Conservation (phyloP, 2,113 vertebrate genomes). For the Casuarius casuarius region DNA sequence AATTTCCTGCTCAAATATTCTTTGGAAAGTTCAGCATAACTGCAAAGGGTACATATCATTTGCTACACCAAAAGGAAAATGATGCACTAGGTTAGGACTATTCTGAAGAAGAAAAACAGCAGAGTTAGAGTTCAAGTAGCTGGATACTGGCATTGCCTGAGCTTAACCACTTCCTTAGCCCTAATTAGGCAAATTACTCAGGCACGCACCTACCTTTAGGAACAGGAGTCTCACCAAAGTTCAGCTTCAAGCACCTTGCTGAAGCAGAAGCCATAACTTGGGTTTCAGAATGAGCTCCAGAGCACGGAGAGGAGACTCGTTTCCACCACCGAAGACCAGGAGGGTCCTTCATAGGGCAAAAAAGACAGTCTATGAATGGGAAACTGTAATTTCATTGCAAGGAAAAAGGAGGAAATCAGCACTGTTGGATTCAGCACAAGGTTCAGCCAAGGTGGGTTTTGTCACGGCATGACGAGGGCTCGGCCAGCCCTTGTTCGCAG, state of each 20-base stretch:
- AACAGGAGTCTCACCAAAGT: not conserved
- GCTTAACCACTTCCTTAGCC: not conserved
- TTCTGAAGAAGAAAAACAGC: not conserved
- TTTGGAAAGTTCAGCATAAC: not conserved
- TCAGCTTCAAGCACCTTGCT: not conserved
- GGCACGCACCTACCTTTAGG: not conserved
- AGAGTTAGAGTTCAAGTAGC: not conserved
- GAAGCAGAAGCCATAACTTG: not conserved
- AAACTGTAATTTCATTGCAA: not conserved
- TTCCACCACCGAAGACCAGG: not conserved
- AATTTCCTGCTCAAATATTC: not conserved
- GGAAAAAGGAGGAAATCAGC: not conserved
- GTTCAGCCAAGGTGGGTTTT: not conserved
- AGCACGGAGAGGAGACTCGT: not conserved
- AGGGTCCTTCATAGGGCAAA: not conserved
- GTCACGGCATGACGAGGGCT: not conserved
- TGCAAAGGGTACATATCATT: accelerated
- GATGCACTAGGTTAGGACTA: not conserved
- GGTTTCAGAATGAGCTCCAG: not conserved
- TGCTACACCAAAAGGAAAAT: not conserved
- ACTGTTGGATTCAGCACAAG: not conserved
- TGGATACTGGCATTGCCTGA: not conserved
- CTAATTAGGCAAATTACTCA: not conserved
- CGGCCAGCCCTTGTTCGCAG: not conserved
- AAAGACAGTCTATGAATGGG: not conserved